phyloP scores from a whole-genome alignment of 2,797 vertebrate species.

The Adrianichthys oophorus region DNA sequence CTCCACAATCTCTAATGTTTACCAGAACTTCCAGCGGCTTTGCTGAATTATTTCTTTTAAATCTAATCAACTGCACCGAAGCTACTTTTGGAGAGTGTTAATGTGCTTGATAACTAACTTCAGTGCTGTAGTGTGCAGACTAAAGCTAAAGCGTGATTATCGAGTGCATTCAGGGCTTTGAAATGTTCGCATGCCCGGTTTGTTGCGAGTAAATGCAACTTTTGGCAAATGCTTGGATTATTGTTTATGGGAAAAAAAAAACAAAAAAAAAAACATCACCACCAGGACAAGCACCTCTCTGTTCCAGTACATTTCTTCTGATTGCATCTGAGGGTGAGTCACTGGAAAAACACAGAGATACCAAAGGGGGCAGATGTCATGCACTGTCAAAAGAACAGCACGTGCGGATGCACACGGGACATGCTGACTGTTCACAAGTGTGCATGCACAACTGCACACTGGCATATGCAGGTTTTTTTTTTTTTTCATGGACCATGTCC shows the following conservation, averaged over 20 bases:
- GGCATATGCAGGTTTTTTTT: conserved; percentile 59
- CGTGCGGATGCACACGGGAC: conserved; percentile 7
- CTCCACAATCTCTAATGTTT: no score
- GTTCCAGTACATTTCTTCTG: conserved; percentile 56
- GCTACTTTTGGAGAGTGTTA: no score
- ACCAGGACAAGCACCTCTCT: conserved; percentile 33
- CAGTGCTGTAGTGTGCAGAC: no score
- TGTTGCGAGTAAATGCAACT: conserved; percentile 13
- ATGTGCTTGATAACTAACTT: no score
- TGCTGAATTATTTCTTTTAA: no score
- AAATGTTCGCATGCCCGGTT: conserved; percentile 41
- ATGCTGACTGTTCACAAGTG: not conserved
- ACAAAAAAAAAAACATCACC: conserved; percentile 38
- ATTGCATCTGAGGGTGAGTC: conserved; percentile 45
- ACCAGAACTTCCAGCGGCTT: no score
- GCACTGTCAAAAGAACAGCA: conserved; percentile 29
- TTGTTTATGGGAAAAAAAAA: conserved; percentile 32
- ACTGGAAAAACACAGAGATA: conserved; percentile 31
- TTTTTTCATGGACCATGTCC: conserved; percentile 71
- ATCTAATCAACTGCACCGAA: no score
- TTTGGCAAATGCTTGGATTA: conserved; percentile 23
- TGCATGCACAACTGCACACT: conserved; percentile 27
- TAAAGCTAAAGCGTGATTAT: no score
- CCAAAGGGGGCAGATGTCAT: conserved; percentile 52
- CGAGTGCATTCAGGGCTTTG: no score